These are phyloP conservation scores for Phyllostomus discolor DNA, from an alignment of 2,113 vertebrate genomes.

Conservation along the genomic window DNA sequence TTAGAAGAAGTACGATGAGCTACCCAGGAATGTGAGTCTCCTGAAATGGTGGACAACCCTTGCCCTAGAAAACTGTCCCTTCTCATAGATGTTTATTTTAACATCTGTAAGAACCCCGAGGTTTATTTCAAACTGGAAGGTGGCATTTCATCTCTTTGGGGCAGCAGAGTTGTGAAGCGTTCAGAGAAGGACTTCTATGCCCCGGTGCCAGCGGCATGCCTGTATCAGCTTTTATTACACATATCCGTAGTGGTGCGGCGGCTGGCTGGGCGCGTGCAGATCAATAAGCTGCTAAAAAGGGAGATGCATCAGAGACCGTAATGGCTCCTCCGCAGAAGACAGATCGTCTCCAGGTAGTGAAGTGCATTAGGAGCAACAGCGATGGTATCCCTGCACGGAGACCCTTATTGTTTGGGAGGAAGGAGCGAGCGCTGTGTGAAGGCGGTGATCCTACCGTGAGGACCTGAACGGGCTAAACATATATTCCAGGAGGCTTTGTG, in stretches of 20 bases:
- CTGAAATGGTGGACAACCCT: conserved; percentile 7
- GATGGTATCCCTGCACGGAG: background rate
- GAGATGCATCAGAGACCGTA: conserved; percentile 37
- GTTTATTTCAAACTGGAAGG: background rate
- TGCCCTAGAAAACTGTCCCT: background rate
- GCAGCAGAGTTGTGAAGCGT: conserved; percentile 34
- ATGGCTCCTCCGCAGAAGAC: conserved; percentile 59
- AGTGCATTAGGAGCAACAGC: conserved; percentile 1
- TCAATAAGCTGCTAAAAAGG: conserved; percentile 67
- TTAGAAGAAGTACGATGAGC: background rate
- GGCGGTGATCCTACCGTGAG: background rate
- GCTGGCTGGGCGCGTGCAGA: conserved; percentile 39
- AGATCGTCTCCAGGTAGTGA: conserved; percentile 31
- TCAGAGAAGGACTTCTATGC: conserved; percentile 31
- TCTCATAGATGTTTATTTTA: background rate
- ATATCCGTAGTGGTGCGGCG: conserved; percentile 19
- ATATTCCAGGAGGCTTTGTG: background rate
- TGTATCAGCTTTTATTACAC: conserved; percentile 47
- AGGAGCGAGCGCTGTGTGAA: conserved; percentile 8
- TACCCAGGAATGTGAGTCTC: background rate
- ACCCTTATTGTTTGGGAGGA: conserved; percentile 23
- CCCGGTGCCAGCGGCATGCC: background rate
- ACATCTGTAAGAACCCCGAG: background rate
- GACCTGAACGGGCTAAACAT: background rate
- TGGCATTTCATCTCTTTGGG: conserved; percentile 54